Evolutionary conservation across 1,140 invertebrate genomes (phyloP), one percentile per base, ranked within the genome.

Genomic region (Geopemphigus sp.): DNA sequence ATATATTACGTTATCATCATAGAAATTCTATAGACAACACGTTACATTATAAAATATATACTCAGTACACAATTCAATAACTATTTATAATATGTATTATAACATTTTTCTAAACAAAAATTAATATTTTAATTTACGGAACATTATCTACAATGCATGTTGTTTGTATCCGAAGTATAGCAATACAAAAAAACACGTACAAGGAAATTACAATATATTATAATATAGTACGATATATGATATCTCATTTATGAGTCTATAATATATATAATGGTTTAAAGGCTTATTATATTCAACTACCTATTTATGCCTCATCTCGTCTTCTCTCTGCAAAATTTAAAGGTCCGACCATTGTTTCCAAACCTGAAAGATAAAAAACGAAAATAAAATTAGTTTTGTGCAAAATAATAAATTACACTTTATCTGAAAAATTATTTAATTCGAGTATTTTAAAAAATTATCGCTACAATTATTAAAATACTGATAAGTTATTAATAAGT

Each of bases 331-430:
- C 56, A 29, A 78, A 78, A 4, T 78, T 78, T 26, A 78, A 50
- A 5, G 74, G 74, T 61, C 57, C 56, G 22, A 78, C 32, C 74
- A 78, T 78, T n/a, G 74, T 78, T 78, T 78, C 74, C 74, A 78
- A 26, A 59, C 74, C 74, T 78, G 74, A 63, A 78, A 78, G 45
- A 5, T 29, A 72, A 72, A 56, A 73, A 54, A 72, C 14, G 32
- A 47, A 17, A 47, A 47, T 47, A n/a, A 47, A 68, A 45, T 66
- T 47, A 63, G 17, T 29, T 26, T 61, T 0, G 32, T 8, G 32
- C 32, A 39, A 39, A 39, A 8, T 4, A 39, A 39, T 39, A 39
- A 39, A 39, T 39, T 8, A 39, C 32, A 39, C 3, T 39, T 39
- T 8, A 39, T 39, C 32, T 8, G 32, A 39, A 8, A 39, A 39